Evolutionary conservation across 1,140 invertebrate genomes (phyloP), one percentile per base, ranked within the genome.

Genomic region (Euborellia annulipes): DNA sequence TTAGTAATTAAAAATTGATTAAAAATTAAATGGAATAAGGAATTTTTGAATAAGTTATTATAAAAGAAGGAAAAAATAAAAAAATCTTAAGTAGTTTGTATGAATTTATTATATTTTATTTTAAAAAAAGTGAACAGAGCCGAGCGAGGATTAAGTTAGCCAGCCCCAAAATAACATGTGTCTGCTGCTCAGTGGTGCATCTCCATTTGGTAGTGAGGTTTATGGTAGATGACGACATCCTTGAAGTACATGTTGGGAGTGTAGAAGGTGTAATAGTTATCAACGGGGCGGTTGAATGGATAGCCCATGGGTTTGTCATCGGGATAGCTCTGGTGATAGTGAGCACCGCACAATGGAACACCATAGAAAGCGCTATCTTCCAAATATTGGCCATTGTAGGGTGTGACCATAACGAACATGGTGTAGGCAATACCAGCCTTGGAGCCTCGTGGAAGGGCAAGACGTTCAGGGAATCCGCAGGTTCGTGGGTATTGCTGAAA

Each of bases 371-470:
- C 60, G 27, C 60, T 36, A 3, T 62, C 54, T 32, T 41, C 47
- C 0, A 49, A 9, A 21, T 58, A 54, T 45, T 57, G 55, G 23
- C 62, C 59, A 3, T 59, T 57, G 49, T 58, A 51, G 39, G 62
- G 58, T 18, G 58, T 65, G 16, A 70, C 8, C 39, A 59, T 62
- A 45, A 68, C 58, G 57, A 38, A 78, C 46, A 83, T 58, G 50
- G 76, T 70, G 62, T 70, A 78, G 19, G 70, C 58, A 56, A 71
- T 67, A 50, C 81, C 80, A 47, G 68, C 71, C 47, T 66, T 62
- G 46, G 65, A 72, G 52, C 80, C 82, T 54, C 69, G 77, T 17
- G 81, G 79, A 48, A 85, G 55, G 48, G 81, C 63, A 20, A 81
- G 59, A 43, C 75, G 68, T 18, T 71, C 64, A 14, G 78, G 78